Percentiles rank a stretch among this genome's conserved stretches.
Evolutionary conservation across 2,888 invertebrate genomes (phyloP).

Genomic region (Urechis unicinctus): DNA sequence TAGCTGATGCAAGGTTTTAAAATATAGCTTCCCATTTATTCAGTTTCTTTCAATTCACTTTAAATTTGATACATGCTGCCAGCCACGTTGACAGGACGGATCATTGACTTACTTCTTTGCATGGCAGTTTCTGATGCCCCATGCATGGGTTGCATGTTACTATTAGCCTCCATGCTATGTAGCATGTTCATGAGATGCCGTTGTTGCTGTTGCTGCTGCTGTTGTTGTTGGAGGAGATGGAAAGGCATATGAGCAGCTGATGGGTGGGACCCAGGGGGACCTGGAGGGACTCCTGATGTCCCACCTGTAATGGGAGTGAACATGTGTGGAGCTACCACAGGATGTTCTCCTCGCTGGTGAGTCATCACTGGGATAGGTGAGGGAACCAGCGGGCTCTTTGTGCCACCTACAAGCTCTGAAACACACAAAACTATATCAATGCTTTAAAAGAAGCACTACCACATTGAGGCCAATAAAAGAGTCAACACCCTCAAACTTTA

Average conservation of each 20-base stretch:
- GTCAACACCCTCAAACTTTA: neutral
- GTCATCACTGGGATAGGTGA: conserved; percentile 21
- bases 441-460: neutral
- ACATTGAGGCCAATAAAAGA: neutral
- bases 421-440: conserved; percentile 5
- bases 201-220: conserved; percentile 1
- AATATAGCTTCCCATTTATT: too few relatives aligned
- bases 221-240: neutral
- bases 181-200: too few relatives aligned
- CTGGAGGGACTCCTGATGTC: neutral
- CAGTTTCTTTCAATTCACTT: too few relatives aligned
- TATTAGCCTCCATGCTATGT: too few relatives aligned
- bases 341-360: too few relatives aligned
- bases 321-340: neutral
- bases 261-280: too few relatives aligned
- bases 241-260: neutral
- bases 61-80: too few relatives aligned
- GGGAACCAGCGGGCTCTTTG: conserved; percentile 32
- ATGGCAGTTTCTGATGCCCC: too few relatives aligned
- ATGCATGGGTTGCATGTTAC: too few relatives aligned
- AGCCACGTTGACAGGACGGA: too few relatives aligned
- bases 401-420: conserved; percentile 20
- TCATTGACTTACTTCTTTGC: too few relatives aligned
- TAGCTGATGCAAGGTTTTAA: too few relatives aligned
- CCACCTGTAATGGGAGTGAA: conserved; percentile 5